Evolutionary conservation across 2,888 invertebrate species (phyloP).

Genomic region (Stenichneumon culpator): DNA sequence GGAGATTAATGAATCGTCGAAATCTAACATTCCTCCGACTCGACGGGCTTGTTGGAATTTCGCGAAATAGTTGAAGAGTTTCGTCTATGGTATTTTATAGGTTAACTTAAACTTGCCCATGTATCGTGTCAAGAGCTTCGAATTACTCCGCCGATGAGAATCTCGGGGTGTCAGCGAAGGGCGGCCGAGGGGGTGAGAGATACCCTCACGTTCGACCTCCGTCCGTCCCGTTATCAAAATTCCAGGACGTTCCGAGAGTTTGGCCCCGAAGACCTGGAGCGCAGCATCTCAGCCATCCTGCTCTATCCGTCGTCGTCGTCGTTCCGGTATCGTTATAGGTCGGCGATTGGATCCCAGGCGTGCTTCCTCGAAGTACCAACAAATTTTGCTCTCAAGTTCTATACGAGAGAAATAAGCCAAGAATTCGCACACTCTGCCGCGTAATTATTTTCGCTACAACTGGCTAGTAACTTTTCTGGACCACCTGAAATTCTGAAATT

Average conservation of each 20-base stretch:
- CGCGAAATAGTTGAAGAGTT: not conserved
- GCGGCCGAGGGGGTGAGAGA: not conserved
- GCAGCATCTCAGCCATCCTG: conserved; percentile 32
- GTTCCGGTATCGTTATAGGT: conserved; percentile 17
- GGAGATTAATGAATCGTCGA: not conserved
- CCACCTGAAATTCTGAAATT: not conserved
- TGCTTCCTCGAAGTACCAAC: conserved; percentile 19
- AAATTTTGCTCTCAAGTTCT: conserved; percentile 53
- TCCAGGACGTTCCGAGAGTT: conserved; percentile 44
- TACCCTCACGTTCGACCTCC: conserved; percentile 54
- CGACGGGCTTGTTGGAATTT: not conserved
- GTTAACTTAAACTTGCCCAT: not conserved
- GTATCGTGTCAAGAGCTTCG: not conserved
- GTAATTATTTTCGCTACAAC: not conserved
- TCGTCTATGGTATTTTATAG: not conserved
- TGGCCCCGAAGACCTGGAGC: conserved; percentile 24
- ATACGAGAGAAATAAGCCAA: not conserved
- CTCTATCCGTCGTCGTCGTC: conserved; percentile 17
- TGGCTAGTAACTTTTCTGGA: no score
- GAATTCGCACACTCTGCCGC: not conserved
- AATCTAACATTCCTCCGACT: not conserved
- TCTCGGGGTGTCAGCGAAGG: not conserved
- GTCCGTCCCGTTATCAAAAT: conserved; percentile 59
- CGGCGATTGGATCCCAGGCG: conserved; percentile 47
- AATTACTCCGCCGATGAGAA: not conserved